phyloP scores from a whole-genome alignment of 2,113 vertebrate species.

The Sitta europaea region DNA sequence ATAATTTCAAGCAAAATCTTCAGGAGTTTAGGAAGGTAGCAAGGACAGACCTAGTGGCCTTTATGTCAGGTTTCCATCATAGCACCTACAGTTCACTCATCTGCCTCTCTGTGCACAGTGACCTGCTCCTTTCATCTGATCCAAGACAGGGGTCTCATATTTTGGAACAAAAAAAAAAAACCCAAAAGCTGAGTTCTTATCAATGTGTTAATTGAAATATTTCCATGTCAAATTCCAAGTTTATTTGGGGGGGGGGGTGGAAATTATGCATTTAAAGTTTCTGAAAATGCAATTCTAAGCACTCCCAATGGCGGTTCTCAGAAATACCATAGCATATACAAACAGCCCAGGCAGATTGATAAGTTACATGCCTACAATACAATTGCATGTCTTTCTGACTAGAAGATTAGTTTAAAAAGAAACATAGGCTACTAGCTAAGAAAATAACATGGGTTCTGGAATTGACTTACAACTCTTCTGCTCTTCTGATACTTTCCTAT shows the following conservation, averaged over 20 bases:
- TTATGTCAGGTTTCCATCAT: background rate
- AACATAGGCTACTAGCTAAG: background rate
- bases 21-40: background rate
- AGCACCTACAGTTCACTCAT: background rate
- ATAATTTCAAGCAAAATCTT: background rate
- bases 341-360: background rate
- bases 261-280: background rate
- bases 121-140: background rate
- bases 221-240: background rate
- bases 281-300: background rate
- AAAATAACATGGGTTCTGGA: background rate
- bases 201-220: background rate
- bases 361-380: background rate
- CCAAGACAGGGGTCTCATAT: background rate
- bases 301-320: background rate
- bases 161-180: background rate
- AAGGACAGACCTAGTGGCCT: background rate
- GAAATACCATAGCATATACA: background rate
- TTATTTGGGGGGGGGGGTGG: background rate
- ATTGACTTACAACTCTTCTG: background rate
- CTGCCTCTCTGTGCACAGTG: background rate
- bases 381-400: background rate
- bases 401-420: background rate
- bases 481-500: background rate
- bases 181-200: background rate